Base-by-base conservation (phyloP, 2,888 invertebrate species). In the Stenurella melanura region DNA sequence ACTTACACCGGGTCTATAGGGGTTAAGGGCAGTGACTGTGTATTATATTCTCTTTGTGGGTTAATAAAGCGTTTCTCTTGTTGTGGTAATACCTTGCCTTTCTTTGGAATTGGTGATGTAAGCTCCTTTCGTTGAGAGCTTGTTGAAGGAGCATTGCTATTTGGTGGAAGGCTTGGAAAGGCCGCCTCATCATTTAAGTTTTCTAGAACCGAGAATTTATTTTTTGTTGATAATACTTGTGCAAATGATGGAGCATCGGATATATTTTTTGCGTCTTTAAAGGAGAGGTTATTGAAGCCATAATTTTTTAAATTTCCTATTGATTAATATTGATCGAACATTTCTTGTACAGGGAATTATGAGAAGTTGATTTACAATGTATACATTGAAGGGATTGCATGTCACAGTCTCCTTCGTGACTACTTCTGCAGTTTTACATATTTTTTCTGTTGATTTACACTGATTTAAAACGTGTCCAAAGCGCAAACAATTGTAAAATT, bases 401-500 rank as follows among this genome's bases (percentile, higher is more conserved):
- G 7, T 57, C 6, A 57, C 57, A 57, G 6, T 57, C 57, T 11
- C 17, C 57, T 17, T 57, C 57, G 57, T 57, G 57, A 4, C 17
- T 7, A 17, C 6, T 57, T n/a, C 57, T 17, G 17, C 17, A 57
- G 17, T 57, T 57, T 57, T 57, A 57, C 17, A 17, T 57, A 57
- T 57, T 19, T 17, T 57, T 17, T 57, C 57, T 17, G 12, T 17
- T 9, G 17, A 9, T 57, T 57, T 57, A 11, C 17, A 57, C 10
- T 57, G 57, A 57, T 57, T 57, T 17, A 17, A 9, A 4, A 57
- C 57, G 11, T 57, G 57, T 17, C 57, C 57, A 57, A 57, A 57
- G 17, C 57, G 57, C 11, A 57, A 57, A 57, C 57, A 57, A 17
- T 57, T 57, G 17, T 57, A 57, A 17, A n/a, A 57, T 11, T 57